Evolutionary conservation across 1,140 invertebrate genomes (phyloP).

Genomic region (Belonocnema kinseyi): DNA sequence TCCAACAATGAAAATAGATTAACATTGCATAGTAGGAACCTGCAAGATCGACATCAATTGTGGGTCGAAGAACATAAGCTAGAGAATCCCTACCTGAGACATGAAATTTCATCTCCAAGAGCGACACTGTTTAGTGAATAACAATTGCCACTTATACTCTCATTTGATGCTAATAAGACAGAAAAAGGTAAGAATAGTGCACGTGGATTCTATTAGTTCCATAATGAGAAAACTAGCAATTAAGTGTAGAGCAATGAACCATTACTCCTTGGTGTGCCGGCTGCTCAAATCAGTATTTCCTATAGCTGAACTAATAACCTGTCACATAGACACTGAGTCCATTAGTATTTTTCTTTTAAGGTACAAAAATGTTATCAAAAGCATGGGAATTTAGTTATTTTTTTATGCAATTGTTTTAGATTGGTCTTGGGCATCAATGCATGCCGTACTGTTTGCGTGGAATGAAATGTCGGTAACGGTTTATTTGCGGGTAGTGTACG

Average conservation of each 20-base stretch:
- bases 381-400: not conserved
- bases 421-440: constrained; percentile 27
- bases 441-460: not conserved
- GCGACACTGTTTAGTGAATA: not conserved
- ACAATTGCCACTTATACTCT: not conserved
- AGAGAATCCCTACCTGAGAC: not conserved
- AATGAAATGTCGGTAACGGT: not conserved
- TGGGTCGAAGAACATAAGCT: not conserved
- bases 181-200: not conserved
- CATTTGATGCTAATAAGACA: not conserved
- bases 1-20: not conserved
- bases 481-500: not conserved
- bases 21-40: not conserved
- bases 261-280: not conserved
- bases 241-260: no score
- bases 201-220: not conserved
- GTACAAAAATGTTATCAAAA: constrained; percentile 1
- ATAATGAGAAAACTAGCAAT: no score
- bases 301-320: not conserved
- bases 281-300: not conserved
- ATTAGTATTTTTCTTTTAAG: not conserved
- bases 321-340: not conserved
- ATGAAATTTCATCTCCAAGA: not conserved
- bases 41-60: not conserved
- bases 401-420: not conserved